Base-by-base conservation (phyloP, 2,888 invertebrate genomes). In the Catocala fraxini region DNA sequence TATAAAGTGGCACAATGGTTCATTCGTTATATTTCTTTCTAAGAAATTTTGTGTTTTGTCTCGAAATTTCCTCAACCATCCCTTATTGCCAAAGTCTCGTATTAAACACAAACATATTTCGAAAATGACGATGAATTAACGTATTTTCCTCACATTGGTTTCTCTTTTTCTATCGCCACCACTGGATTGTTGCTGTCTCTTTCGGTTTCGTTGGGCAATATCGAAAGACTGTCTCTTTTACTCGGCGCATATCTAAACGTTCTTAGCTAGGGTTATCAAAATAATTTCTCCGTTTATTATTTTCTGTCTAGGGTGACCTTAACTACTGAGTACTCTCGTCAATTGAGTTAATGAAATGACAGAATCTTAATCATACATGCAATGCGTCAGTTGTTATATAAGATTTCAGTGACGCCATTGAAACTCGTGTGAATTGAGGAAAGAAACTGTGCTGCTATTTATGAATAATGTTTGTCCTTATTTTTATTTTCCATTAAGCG, bases 151-250 rank as follows among this genome's bases (percentile, higher is more conserved):
- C 68, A 70, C 65, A 77, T 63, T 68, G 70, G 73, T 80, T 81
- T 82, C 77, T 77, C 77, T 73, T 79, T 77, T 79, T 71, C 70
- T 73, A 74, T 68, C 65, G 54, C 58, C 56, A 68, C 73, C 77
- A 81, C 77, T 73, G 70, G 75, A 70, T 79, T 79, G 68, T 58
- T 71, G 73, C 68, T 69, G 56, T 83, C 84, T 77, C 78, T 62
- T 64, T 84, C 73, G 25, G 51, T 65, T 74, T 64, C 56, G 49
- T 61, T 46, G 57, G 7, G 51, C 60, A 53, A 64, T 63, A 61
- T 71, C 49, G 59, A 68, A 64, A 70, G 43, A 69, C 71, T 68
- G 59, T 83, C 77, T 77, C 81, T 65, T 70, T 80, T 70, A 65
- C 73, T 68, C 80, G 58, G 25, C 45, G 53, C 57, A 69, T 69